These are phyloP conservation scores for Scophthalmus maximus DNA, from an alignment of 2,113 vertebrate species.

Conservation along the genomic window DNA sequence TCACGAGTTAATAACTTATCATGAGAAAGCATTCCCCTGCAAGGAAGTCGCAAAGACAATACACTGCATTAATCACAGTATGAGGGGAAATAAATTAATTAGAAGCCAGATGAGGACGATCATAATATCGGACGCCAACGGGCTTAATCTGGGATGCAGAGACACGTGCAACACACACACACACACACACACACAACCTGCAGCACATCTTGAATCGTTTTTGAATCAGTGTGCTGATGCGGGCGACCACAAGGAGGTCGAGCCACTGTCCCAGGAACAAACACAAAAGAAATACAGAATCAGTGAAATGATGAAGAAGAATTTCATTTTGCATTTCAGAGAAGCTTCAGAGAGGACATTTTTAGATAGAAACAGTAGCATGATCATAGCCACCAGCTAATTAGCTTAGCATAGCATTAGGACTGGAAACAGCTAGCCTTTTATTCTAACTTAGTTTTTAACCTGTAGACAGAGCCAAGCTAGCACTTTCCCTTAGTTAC, in stretches of 20 bases:
- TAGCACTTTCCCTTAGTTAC: too few species aligned
- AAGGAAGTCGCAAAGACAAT: constrained; percentile 1
- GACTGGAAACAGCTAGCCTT: too few species aligned
- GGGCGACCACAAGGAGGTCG: neutral
- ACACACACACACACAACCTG: neutral
- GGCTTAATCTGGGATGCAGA: constrained; percentile 27
- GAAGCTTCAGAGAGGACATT: neutral
- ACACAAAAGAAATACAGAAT: neutral
- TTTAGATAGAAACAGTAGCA: too few species aligned
- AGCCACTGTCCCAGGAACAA: neutral
- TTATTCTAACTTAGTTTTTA: too few species aligned
- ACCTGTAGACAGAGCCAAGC: too few species aligned
- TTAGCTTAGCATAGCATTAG: too few species aligned
- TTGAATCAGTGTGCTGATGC: constrained; percentile 25
- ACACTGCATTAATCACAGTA: neutral
- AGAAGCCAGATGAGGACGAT: constrained; percentile 5
- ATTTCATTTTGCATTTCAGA: neutral
- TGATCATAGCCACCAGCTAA: too few species aligned
- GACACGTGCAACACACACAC: neutral
- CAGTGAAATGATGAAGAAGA: neutral
- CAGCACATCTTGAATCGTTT: constrained; percentile 37
- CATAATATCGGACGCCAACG: constrained; percentile 20
- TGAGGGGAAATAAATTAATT: neutral
- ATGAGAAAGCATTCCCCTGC: neutral
- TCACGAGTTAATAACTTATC: neutral